Base-by-base conservation (phyloP, 2,113 vertebrate genomes). In the Grammomys surdaster region DNA sequence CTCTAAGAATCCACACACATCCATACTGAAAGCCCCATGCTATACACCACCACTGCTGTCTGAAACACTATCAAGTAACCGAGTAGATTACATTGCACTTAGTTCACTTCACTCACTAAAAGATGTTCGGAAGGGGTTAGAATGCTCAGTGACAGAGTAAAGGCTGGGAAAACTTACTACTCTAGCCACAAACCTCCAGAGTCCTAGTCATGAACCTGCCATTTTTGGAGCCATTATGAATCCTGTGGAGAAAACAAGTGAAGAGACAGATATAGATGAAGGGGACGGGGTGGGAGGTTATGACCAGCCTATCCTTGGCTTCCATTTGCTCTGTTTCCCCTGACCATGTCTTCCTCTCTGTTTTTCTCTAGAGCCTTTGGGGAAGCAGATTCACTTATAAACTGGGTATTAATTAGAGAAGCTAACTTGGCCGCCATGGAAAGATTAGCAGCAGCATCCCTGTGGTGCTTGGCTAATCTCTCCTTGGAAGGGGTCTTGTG, bases 361-460 rank as follows among this genome's bases (percentile, higher is more conserved):
- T 60, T 51, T 48, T 72, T 65, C 48, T 92, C 91, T 46, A 46
- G 3, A 58, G 87, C 40, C 65, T 91, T 85, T 60, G 7, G 67
- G 87, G 89, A 92, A 90, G 93, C 3, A 13, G 48, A 90, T 48
- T 90, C 60, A 31, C 51, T 36, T 89, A 87, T 80, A 81, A 96
- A 78, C 67, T 89, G 63, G 31, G 67, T 94, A 88, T 94, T 88
- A 96, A 97, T 91, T 72, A 94, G 88, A 93, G 89, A 76, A 95
- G 88, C 80, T 82, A 43, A 69, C 24, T 31, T 77, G 72, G 60
- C 90, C 69, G 56, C 51, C 28, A 36, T 33, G n/a, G 80, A 70
- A 91, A 94, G 90, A 93, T 92, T 69, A 88, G 89, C 24, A 40
- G 11, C 28, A 72, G 51, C 33, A 82, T 80, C 77, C 90, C 43